Conservation (phyloP, 2,797 vertebrate species). For the Parauchenoglanis punctatus region DNA sequence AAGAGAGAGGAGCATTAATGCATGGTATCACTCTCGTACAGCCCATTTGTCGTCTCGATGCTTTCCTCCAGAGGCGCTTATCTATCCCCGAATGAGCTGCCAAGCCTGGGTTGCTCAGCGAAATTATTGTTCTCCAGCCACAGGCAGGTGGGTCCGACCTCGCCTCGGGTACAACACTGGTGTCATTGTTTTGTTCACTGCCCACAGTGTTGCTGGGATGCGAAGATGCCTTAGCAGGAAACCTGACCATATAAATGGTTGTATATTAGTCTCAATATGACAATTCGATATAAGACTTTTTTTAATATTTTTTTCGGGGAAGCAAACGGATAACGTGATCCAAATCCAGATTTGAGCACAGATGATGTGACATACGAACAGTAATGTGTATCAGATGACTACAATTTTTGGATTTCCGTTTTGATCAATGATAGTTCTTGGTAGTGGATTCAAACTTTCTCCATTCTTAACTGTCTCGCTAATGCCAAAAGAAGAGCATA, state of each 20-base stretch:
- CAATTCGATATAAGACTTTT: neutral
- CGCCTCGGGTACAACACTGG: no score
- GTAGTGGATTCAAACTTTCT: neutral
- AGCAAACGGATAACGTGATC: neutral
- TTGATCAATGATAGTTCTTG: neutral
- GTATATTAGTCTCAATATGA: neutral
- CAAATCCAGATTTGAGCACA: neutral
- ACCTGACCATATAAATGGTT: neutral
- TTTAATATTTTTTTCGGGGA: neutral
- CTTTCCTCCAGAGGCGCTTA: constrained; percentile 10
- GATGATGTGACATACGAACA: neutral
- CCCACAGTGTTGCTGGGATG: neutral
- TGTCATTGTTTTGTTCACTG: neutral
- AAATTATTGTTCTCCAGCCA: constrained; percentile 17
- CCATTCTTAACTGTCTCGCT: neutral
- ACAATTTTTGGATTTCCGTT: neutral
- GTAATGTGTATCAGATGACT: neutral
- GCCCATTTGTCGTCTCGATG: constrained; percentile 14
- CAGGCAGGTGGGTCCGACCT: neutral
- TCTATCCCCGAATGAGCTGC: constrained; percentile 1
- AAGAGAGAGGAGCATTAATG: neutral
- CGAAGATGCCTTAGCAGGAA: neutral
- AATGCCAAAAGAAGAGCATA: neutral
- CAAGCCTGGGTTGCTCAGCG: neutral
- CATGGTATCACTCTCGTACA: constrained; percentile 35